Evolutionary conservation across 2,113 vertebrate genomes (phyloP).

Genomic region (Telmatochromis sp.): DNA sequence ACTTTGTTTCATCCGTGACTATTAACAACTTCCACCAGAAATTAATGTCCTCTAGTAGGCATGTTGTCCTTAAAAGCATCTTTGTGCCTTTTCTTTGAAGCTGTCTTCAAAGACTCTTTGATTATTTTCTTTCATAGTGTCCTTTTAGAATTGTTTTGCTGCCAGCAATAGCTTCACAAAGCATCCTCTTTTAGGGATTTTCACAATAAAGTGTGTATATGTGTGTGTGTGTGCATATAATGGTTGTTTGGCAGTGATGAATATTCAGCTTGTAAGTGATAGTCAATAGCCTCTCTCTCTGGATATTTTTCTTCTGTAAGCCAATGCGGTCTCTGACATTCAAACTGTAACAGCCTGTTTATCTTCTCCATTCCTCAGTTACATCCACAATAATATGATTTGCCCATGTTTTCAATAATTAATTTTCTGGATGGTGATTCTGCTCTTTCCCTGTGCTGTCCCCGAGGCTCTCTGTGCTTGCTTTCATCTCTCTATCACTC

Average conservation of each 20-base stretch:
- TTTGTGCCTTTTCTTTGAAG: slow-evolving; percentile 40
- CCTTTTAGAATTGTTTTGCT: slow-evolving; percentile 29
- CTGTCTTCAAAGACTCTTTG: slow-evolving; percentile 40
- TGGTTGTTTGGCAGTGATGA: slow-evolving; percentile 18
- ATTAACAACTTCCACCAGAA: slow-evolving; percentile 9
- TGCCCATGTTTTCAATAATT: slow-evolving; percentile 60
- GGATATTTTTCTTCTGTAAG: slow-evolving; percentile 16
- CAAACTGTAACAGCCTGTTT: slow-evolving; percentile 33
- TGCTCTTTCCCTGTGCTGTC: slow-evolving; percentile 11
- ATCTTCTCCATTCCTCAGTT: slow-evolving; percentile 43
- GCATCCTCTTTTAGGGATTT: not conserved
- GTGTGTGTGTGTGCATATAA: not conserved
- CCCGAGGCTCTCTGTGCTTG: slow-evolving; percentile 25
- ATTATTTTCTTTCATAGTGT: slow-evolving; percentile 36
- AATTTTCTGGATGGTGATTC: slow-evolving; percentile 58
- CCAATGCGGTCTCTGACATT: slow-evolving; percentile 28
- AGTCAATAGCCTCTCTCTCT: slow-evolving; percentile 20
- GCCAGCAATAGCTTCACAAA: slow-evolving; percentile 14
- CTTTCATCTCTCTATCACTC: slow-evolving; percentile 48
- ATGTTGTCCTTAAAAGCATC: slow-evolving; percentile 21
- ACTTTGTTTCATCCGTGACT: not conserved
- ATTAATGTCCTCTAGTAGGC: not conserved
- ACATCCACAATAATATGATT: slow-evolving; percentile 56
- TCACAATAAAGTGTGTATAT: not conserved
- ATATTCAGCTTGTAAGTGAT: slow-evolving; percentile 24